These are phyloP conservation scores for Steinernema feltiae DNA, from an alignment of 1,140 invertebrate genomes.

Conservation along the genomic window DNA sequence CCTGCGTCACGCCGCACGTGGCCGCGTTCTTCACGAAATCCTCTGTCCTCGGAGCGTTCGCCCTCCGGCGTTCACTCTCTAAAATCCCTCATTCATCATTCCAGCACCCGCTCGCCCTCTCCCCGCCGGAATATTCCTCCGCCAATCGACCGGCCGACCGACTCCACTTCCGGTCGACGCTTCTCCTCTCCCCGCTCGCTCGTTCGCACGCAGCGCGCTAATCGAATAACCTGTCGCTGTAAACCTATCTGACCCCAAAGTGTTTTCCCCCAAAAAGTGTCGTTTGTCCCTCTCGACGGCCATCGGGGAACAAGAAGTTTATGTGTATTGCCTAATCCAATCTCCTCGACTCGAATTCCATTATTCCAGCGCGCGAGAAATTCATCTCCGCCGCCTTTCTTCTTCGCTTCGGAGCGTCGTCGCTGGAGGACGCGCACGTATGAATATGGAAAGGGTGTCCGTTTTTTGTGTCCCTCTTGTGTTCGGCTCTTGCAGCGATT, in stretches of 20 bases:
- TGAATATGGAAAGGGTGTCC: too few relatives aligned
- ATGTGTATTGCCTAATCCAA: constrained; percentile 12
- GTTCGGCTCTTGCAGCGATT: too few relatives aligned
- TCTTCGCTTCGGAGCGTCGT: too few relatives aligned
- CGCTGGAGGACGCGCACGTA: too few relatives aligned
- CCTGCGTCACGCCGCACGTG: background rate
- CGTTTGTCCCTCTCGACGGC: background rate
- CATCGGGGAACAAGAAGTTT: too few relatives aligned
- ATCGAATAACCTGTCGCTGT: constrained; percentile 1
- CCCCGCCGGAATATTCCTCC: too few relatives aligned
- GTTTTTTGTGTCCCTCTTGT: too few relatives aligned
- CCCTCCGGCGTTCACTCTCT: background rate
- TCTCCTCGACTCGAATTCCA: background rate
- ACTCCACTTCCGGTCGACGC: background rate
- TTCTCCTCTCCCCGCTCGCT: background rate
- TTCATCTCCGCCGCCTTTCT: too few relatives aligned
- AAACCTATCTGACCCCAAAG: background rate
- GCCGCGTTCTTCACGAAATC: background rate
- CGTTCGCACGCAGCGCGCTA: background rate
- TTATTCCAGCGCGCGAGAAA: background rate
- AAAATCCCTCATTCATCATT: background rate
- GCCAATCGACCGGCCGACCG: too few relatives aligned
- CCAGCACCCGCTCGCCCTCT: background rate
- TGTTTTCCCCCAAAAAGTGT: background rate
- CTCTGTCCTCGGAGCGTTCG: background rate